Evolutionary conservation across 2,113 vertebrate genomes (phyloP), one percentile per base, ranked within the genome.

Genomic region (Axis porcinus): DNA sequence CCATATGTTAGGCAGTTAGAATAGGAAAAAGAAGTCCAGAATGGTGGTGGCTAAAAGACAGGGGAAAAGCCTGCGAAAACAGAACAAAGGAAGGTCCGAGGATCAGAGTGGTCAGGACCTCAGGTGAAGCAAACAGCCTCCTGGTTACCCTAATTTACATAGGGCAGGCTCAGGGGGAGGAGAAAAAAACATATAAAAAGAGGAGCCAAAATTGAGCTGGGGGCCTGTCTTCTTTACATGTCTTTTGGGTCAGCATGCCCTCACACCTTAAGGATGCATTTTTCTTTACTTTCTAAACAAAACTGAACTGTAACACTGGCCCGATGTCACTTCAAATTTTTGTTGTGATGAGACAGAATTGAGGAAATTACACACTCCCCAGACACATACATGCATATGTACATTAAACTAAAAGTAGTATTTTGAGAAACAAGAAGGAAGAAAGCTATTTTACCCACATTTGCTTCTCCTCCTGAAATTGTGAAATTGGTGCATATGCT

Each of bases 401-500:
- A 30, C 7, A 33, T 36, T 78, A 60, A 60, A 50, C 33, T 5
- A 25, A 84, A 55, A 74, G 60, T 57, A 92, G 9, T 64, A 25
- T 0, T 78, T 74, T 89, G 43, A 79, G 43, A 81, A 87, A 67
- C 0, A 86, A 55, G 1, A 47, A 8, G 14, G 28, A 30, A 43
- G 21, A 21, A 74, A 64, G 17, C 40, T 30, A 82, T 62, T 43
- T 21, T 28, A 87, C 9, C 1, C 78, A 67, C 70, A 87, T 33
- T 81, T n/a, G 3, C 95, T 98, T 97, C 33, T 95, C 50, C 6
- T 52, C 83, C 25, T 45, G 47, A 62, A 78, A 27, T 19, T 84
- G 28, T 36, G 60, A 67, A 36, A 33, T 54, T 33, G 13, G 9
- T 13, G 27, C 13, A 15, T 1, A 15, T 1, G 6, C 62, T 45